These are phyloP conservation scores for Panzeria rudis DNA, from an alignment of 2,888 invertebrate species.

Conservation along the genomic window DNA sequence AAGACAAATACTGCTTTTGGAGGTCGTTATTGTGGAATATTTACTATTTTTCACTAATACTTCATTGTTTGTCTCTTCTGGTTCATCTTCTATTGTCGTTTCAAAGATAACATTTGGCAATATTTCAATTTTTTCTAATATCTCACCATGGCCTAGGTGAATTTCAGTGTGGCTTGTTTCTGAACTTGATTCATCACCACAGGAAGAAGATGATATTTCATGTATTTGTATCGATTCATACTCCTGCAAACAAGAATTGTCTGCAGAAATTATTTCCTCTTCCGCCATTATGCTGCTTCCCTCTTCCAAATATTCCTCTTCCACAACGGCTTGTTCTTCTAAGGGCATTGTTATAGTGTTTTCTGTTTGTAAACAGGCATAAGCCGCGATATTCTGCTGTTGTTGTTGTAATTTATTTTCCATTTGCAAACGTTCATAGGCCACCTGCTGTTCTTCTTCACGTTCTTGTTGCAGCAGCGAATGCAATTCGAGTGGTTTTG, in stretches of 20 bases:
- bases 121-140: conserved; percentile 73
- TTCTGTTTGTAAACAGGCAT: conserved; percentile 58
- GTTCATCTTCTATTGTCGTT: background rate
- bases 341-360: background rate
- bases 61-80: background rate
- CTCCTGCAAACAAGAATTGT: conserved; percentile 27
- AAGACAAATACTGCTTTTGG: conserved; percentile 33
- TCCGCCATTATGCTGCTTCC: conserved; percentile 4
- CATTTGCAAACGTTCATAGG: conserved; percentile 76
- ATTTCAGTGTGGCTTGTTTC: conserved; percentile 73
- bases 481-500: conserved; percentile 77
- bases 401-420: conserved; percentile 66
- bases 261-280: conserved; percentile 1
- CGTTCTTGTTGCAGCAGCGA: conserved; percentile 80
- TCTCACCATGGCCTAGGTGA: conserved; percentile 10
- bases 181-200: conserved; percentile 14
- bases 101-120: conserved; percentile 47
- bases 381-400: conserved; percentile 43
- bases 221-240: conserved; percentile 87
- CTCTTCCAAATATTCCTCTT: conserved; percentile 46
- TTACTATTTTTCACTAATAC: background rate
- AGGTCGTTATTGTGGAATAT: conserved; percentile 3
- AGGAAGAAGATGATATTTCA: conserved; percentile 86
- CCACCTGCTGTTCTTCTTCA: conserved; percentile 80
- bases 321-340: conserved; percentile 35